Conservation (phyloP, 1,140 invertebrate species). For the Globodera rostochiensis region DNA sequence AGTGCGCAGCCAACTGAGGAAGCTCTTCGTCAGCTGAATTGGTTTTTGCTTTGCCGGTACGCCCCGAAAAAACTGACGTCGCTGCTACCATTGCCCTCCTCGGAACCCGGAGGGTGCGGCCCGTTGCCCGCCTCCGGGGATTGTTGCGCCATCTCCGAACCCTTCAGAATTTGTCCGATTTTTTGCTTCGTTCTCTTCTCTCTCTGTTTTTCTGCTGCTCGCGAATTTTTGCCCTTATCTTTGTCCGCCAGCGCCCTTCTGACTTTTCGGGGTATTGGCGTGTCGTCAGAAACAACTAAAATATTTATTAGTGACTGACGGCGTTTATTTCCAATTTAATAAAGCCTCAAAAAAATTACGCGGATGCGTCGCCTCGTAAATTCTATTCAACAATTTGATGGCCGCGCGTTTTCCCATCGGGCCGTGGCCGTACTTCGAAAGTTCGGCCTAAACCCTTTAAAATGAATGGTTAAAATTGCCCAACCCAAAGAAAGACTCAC, state of each 20-base stretch:
- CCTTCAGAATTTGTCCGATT: slow-evolving; percentile 7
- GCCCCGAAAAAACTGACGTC: background rate
- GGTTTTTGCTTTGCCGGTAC: background rate
- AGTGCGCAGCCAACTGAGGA: slow-evolving; percentile 15
- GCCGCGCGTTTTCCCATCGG: slow-evolving; percentile 30
- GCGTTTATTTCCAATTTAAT: background rate
- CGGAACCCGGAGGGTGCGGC: too few relatives aligned
- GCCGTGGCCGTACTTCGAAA: slow-evolving; percentile 25
- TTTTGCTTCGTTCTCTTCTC: slow-evolving; percentile 10
- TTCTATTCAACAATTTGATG: slow-evolving; percentile 24
- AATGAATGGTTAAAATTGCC: background rate
- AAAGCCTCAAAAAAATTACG: background rate
- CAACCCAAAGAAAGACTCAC: background rate
- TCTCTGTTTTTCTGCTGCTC: background rate
- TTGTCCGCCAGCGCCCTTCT: background rate
- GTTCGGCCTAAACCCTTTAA: slow-evolving; percentile 15
- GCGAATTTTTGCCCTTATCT: background rate
- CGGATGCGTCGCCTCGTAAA: slow-evolving; percentile 30
- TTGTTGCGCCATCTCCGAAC: background rate
- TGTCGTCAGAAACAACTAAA: slow-evolving; percentile 12
- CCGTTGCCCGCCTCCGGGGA: background rate
- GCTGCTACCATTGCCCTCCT: background rate
- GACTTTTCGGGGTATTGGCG: slow-evolving; percentile 24
- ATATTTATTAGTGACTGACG: too few relatives aligned
- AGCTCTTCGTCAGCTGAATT: background rate